A percentile compares a stretch with the other conserved stretches of the same genome.
Evolutionary conservation across 1,140 invertebrate genomes (phyloP).

Genomic region (Platorchestia sp.): DNA sequence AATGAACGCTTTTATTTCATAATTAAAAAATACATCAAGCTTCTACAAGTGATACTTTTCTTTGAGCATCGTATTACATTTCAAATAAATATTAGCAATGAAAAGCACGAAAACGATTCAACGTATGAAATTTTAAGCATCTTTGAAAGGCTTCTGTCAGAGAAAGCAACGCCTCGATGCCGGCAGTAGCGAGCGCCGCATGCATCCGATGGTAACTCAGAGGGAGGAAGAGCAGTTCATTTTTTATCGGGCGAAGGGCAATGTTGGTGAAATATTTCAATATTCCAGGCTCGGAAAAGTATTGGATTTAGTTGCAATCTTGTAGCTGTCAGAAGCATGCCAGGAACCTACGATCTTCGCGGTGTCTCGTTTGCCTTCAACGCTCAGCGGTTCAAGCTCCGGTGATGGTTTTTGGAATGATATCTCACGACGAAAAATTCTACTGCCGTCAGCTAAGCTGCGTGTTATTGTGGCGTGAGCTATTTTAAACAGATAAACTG

Average conservation of each 20-base stretch:
- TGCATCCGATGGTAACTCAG: neutral
- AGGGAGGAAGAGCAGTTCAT: constrained; percentile 25
- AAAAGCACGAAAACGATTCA: neutral
- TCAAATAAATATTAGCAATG: neutral
- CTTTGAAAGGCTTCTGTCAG: neutral
- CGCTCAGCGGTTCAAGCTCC: neutral
- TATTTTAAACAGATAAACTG: neutral
- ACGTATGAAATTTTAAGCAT: neutral
- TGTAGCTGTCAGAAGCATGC: constrained; percentile 52
- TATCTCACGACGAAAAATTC: neutral
- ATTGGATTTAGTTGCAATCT: constrained; percentile 55
- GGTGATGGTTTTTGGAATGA: constrained; percentile 8
- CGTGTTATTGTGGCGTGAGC: neutral
- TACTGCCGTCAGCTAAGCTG: neutral
- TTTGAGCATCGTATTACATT: neutral
- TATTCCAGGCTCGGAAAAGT: constrained; percentile 35
- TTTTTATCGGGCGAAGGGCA: constrained; percentile 46
- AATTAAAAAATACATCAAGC: neutral
- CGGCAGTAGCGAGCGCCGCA: neutral
- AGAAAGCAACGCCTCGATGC: neutral
- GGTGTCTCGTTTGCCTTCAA: neutral
- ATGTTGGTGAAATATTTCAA: constrained; percentile 55
- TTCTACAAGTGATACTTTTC: neutral
- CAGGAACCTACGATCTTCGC: neutral
- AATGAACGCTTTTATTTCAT: neutral